A percentile compares a stretch with the other conserved stretches of the same genome.
Conservation (phyloP, 2,888 invertebrate species). For the Melieria omissa region DNA sequence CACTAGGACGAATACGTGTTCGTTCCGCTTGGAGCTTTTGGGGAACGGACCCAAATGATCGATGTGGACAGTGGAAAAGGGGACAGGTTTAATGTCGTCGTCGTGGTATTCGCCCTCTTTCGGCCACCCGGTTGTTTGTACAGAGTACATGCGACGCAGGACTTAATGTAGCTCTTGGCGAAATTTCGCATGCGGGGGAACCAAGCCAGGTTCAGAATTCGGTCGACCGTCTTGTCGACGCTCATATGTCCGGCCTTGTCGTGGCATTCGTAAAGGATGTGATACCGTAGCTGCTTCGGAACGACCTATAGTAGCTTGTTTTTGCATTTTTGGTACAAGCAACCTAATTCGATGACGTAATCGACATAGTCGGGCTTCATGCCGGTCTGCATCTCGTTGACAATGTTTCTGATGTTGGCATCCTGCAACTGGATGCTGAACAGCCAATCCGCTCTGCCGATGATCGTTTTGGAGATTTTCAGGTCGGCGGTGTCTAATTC, state of each 20-base stretch:
- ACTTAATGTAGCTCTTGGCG: background rate
- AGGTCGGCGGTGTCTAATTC: background rate
- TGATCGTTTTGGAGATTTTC: background rate
- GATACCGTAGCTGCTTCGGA: slow-evolving; percentile 19
- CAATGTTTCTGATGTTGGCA: background rate
- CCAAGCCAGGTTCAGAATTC: background rate
- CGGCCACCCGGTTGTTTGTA: slow-evolving; percentile 46
- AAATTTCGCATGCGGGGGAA: slow-evolving; percentile 10
- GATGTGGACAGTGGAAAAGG: slow-evolving; percentile 27
- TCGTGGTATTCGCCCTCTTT: slow-evolving; percentile 29
- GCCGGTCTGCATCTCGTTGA: slow-evolving; percentile 1
- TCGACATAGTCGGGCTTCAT: background rate
- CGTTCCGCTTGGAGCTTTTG: slow-evolving; percentile 33
- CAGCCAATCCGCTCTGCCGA: background rate
- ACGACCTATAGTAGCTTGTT: slow-evolving; percentile 25
- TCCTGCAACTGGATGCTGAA: slow-evolving; percentile 6
- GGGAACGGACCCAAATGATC: slow-evolving; percentile 37
- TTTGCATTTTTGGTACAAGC: slow-evolving; percentile 2
- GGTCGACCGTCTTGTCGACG: background rate
- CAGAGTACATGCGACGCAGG: slow-evolving; percentile 53
- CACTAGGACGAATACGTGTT: slow-evolving; percentile 31
- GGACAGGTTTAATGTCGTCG: slow-evolving; percentile 27
- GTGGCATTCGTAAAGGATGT: background rate
- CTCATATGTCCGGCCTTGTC: slow-evolving; percentile 36
- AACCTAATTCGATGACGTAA: too few relatives aligned